Percentiles rank a stretch among this genome's conserved stretches.
These are phyloP conservation scores for Varecia variegata DNA, from an alignment of 2,797 vertebrate species.

Conservation along the genomic window DNA sequence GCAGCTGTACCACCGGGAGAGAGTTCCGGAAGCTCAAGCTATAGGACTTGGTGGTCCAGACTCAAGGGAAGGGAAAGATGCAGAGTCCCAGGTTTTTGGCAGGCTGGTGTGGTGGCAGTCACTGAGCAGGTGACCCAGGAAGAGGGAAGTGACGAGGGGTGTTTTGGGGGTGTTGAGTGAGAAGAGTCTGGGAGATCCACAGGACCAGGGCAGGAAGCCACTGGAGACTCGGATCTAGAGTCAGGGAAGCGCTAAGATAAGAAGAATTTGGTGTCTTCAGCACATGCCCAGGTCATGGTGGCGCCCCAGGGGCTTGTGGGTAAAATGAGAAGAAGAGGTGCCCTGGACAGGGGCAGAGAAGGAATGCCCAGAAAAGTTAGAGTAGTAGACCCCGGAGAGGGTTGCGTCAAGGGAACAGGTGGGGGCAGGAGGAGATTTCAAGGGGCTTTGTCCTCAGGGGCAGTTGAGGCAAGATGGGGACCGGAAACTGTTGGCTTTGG, in stretches of 20 bases:
- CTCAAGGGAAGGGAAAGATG: neutral
- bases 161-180: neutral
- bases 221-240: neutral
- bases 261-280: neutral
- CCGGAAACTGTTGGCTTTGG: neutral
- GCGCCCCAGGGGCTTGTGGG: neutral
- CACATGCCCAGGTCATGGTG: neutral
- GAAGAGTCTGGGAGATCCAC: neutral
- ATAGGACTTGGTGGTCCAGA: neutral
- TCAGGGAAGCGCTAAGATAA: neutral
- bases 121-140: neutral
- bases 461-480: neutral
- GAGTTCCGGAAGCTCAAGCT: neutral
- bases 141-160: too few relatives aligned
- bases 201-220: neutral
- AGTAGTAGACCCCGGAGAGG: neutral
- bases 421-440: neutral
- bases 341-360: neutral
- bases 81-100: neutral
- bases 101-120: neutral
- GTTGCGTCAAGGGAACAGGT: neutral
- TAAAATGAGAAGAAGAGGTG: neutral
- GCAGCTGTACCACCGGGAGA: neutral
- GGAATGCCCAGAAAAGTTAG: neutral
- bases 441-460: neutral